A percentile compares a stretch with the other conserved stretches of the same genome.
Evolutionary conservation across 2,113 vertebrate species (phyloP).

Genomic region (Hippocampus comes): DNA sequence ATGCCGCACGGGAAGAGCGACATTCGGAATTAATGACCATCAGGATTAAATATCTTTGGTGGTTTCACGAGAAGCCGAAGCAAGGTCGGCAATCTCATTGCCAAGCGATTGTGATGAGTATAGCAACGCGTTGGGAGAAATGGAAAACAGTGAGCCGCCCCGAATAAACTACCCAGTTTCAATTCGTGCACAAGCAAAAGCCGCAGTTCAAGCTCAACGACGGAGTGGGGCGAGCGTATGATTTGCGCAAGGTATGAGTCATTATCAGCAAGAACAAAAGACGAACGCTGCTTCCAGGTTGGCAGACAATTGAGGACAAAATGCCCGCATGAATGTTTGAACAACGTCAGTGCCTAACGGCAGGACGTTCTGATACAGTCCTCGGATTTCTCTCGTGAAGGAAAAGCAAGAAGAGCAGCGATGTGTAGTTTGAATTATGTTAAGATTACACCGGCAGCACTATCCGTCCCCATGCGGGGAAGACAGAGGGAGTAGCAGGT

Average conservation of each 20-base stretch:
- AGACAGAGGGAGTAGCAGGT: not conserved
- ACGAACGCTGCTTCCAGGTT: conserved; percentile 16
- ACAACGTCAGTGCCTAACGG: conserved; percentile 39
- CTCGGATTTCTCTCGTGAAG: conserved; percentile 29
- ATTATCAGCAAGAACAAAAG: conserved; percentile 10
- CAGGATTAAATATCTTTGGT: too few species aligned
- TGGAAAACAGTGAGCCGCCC: conserved; percentile 6
- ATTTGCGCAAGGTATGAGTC: conserved; percentile 36
- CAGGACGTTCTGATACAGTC: conserved; percentile 12
- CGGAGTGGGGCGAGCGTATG: not conserved
- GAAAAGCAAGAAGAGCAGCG: not conserved
- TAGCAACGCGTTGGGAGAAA: not conserved
- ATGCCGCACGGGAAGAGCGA: too few species aligned
- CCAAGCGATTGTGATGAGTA: not conserved
- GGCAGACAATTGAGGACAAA: conserved; percentile 26
- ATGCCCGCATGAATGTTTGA: conserved; percentile 58
- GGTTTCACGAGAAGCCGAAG: too few species aligned
- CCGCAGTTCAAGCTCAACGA: not conserved
- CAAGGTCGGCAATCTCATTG: too few species aligned
- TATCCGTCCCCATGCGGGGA: not conserved
- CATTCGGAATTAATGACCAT: too few species aligned
- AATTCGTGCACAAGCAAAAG: conserved; percentile 13
- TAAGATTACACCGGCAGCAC: conserved; percentile 2
- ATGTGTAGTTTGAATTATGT: not conserved
- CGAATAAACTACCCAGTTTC: not conserved